Evolutionary conservation across 2,797 vertebrate species (phyloP), one percentile per base, ranked within the genome.

Genomic region (Eurystomus glaucurus): DNA sequence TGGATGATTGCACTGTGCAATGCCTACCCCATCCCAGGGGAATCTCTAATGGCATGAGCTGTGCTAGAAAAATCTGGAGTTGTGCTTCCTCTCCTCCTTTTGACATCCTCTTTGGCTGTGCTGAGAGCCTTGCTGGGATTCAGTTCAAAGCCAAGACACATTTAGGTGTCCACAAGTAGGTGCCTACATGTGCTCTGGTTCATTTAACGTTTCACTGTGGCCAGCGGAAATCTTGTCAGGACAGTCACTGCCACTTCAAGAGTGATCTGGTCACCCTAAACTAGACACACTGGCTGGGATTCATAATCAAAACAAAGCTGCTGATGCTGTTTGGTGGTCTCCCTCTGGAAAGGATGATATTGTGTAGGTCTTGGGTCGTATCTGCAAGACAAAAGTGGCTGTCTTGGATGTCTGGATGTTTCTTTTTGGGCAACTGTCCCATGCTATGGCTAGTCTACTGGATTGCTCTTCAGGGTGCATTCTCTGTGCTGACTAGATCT

Each of bases 211-310:
- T 74, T 54, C 20, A 15, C 6, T 25, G 31, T 50, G 21, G 65
- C 22, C 16, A 20, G 1, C 3, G 18, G 29, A 89, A 92, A 58
- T 31, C 35, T 62, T 25, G 10, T 10, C 4, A 3, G 70, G 48
- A 68, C 16, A n/a, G 9, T 55, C 51, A 37, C 23, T 19, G 35
- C 15, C 14, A 11, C 17, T 45, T 23, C 33, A 14, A 33, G 41
- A 26, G 19, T 11, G 26, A 68, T 33, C 21, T 3, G 8, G 33
- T 54, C 55, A 46, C 29, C 29, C 46, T 28, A 1, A 70, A 84
- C 25, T 5, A 65, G 15, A 48, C 28, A 25, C 4, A n/a, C 4
- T 0, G 0, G 9, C 25, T 81, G 28, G 29, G 31, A 65, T 33
- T 94, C 14, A 12, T 45, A 37, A 51, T 22, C 37, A 26, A 23